A percentile compares a stretch with the other conserved stretches of the same genome.
Conservation (phyloP, 2,113 vertebrate genomes). For the Microcebus lehilahytsara region DNA sequence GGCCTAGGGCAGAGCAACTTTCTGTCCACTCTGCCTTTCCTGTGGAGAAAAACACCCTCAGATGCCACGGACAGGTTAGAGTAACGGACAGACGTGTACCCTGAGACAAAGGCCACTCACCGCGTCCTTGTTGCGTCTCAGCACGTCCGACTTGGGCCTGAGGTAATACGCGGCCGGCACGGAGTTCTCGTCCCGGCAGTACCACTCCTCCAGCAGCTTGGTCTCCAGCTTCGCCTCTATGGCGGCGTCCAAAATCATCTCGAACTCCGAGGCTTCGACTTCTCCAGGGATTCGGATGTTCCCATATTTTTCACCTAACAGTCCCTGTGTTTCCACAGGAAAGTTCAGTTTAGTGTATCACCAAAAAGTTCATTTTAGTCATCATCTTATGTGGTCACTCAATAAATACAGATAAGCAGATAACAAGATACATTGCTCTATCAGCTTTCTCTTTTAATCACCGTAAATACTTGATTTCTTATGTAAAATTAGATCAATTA, state of each 20-base stretch:
- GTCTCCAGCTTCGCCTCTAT: slow-evolving; percentile 95
- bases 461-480: neutral
- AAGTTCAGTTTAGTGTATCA: slow-evolving; percentile 75
- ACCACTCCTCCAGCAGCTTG: slow-evolving; percentile 96
- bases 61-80: neutral
- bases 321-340: slow-evolving; percentile 87
- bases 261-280: slow-evolving; percentile 97
- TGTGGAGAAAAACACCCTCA: neutral
- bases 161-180: slow-evolving; percentile 99
- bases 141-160: slow-evolving; percentile 94
- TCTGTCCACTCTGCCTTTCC: neutral
- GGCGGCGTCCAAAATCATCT: slow-evolving; percentile 98
- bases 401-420: neutral
- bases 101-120: slow-evolving; percentile 76
- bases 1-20: neutral
- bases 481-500: neutral
- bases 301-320: slow-evolving; percentile 98
- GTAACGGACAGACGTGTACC: neutral
- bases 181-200: slow-evolving; percentile 97
- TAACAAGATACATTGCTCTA: neutral
- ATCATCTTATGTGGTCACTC: neutral
- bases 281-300: slow-evolving; percentile 97
- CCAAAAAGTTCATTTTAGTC: slow-evolving; percentile 8
- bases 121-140: slow-evolving; percentile 92
- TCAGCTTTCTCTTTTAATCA: neutral